Evolutionary conservation across 2,888 invertebrate species (phyloP).

Genomic region (Corythucha ciliata): DNA sequence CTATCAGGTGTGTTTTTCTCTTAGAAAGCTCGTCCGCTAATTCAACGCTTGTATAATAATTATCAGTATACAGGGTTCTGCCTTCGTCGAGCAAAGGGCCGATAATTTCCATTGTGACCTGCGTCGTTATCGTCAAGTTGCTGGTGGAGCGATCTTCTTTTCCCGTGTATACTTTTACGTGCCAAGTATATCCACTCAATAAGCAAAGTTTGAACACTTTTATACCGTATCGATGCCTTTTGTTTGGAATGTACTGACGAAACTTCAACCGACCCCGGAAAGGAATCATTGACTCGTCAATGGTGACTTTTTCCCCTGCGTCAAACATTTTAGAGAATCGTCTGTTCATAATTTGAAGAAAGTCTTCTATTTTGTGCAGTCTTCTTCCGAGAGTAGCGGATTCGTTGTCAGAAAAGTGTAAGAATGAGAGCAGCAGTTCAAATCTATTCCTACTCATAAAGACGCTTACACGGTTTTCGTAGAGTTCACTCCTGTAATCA

Average conservation of each 20-base stretch:
- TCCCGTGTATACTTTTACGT: not conserved
- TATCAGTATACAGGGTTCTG: slow-evolving; percentile 10
- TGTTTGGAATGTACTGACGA: slow-evolving; percentile 9
- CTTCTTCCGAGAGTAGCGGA: not conserved
- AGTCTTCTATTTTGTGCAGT: not conserved
- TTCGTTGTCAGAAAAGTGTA: slow-evolving; percentile 11
- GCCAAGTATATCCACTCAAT: slow-evolving; percentile 8
- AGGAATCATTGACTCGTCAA: slow-evolving; percentile 8
- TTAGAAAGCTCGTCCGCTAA: slow-evolving; percentile 4
- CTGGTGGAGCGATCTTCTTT: not conserved
- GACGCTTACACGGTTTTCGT: not conserved
- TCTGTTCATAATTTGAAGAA: not conserved
- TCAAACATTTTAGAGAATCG: slow-evolving; percentile 8
- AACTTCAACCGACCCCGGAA: slow-evolving; percentile 1
- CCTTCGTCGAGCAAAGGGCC: slow-evolving; percentile 4
- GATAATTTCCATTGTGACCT: slow-evolving; percentile 12
- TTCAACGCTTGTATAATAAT: slow-evolving; percentile 21
- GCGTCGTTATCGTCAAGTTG: slow-evolving; percentile 6
- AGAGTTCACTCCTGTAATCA: not conserved
- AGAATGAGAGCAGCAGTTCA: slow-evolving; percentile 1
- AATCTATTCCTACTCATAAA: slow-evolving; percentile 2
- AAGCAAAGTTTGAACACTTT: slow-evolving; percentile 8
- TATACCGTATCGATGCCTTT: slow-evolving; percentile 6
- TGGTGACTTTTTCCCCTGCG: slow-evolving; percentile 8
- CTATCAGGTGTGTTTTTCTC: slow-evolving; percentile 17